A percentile compares a stretch with the other conserved stretches of the same genome.
Conservation (phyloP, 2,888 invertebrate genomes). For the Drosophila austrosaltans region DNA sequence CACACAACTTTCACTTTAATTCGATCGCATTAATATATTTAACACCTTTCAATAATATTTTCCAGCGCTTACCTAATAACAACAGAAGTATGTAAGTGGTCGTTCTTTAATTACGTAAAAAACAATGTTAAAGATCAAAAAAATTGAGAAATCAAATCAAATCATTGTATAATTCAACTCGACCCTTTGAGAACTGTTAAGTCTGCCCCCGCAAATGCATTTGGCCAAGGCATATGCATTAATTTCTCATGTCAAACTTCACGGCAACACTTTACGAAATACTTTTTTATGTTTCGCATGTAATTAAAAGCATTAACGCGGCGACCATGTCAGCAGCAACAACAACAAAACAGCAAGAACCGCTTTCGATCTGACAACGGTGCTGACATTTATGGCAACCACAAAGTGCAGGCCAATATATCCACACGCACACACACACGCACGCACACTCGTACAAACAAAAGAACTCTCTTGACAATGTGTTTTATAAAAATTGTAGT, state of each 20-base stretch:
- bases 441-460: background rate
- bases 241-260: constrained; percentile 70
- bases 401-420: constrained; percentile 60
- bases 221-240: constrained; percentile 55
- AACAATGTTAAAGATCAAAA: too few species aligned
- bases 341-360: constrained; percentile 23
- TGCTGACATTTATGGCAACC: constrained; percentile 70
- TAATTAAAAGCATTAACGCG: constrained; percentile 71
- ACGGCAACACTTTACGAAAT: constrained; percentile 68
- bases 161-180: background rate
- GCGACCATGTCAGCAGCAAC: constrained; percentile 35
- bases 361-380: constrained; percentile 39
- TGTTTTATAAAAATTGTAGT: background rate
- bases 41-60: background rate
- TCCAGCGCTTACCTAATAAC: constrained; percentile 4
- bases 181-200: constrained; percentile 22
- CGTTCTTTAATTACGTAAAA: constrained; percentile 2
- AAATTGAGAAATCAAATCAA: too few species aligned
- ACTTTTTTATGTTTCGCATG: constrained; percentile 59
- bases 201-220: constrained; percentile 40
- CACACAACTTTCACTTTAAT: constrained; percentile 9
- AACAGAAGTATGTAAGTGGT: background rate
- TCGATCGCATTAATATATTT: background rate
- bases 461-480: constrained; percentile 24
- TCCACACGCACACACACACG: constrained; percentile 24